phyloP scores from a whole-genome alignment of 2,113 vertebrate species.

The Meriones unguiculatus region DNA sequence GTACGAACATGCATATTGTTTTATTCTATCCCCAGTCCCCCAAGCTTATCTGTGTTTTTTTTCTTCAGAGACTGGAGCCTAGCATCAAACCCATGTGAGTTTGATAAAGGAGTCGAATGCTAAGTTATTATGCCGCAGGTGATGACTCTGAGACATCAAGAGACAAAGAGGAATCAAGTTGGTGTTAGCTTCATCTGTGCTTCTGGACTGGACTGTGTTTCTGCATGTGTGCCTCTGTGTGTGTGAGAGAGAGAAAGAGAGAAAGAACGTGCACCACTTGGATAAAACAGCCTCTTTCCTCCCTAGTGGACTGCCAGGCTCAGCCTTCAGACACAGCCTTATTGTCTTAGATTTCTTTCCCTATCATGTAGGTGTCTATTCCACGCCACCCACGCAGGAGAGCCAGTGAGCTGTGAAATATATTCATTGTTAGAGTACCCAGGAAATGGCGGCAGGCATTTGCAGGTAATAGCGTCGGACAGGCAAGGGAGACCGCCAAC shows the following conservation, averaged over 20 bases:
- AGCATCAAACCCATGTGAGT: constrained; percentile 63
- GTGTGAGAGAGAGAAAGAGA: background rate
- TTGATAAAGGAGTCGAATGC: constrained; percentile 53
- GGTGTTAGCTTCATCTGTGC: constrained; percentile 66
- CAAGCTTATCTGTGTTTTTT: constrained; percentile 47
- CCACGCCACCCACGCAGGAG: constrained; percentile 92
- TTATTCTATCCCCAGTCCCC: background rate
- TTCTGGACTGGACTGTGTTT: constrained; percentile 73
- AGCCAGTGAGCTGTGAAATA: constrained; percentile 96
- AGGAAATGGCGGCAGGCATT: constrained; percentile 93
- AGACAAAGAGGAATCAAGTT: constrained; percentile 79
- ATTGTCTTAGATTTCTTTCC: constrained; percentile 93
- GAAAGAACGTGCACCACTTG: constrained; percentile 10
- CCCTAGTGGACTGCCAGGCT: constrained; percentile 85
- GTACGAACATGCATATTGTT: background rate
- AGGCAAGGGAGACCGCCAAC: constrained; percentile 91
- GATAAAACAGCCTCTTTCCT: constrained; percentile 84
- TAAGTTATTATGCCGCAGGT: constrained; percentile 54
- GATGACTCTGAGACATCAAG: constrained; percentile 72
- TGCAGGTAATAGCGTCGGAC: constrained; percentile 94
- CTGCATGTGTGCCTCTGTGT: background rate
- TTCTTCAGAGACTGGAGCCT: constrained; percentile 2
- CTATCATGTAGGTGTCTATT: constrained; percentile 92
- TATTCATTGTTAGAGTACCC: constrained; percentile 94
- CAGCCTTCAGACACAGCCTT: constrained; percentile 84